Percentiles rank a stretch among this genome's conserved stretches.
Conservation (phyloP, 2,113 vertebrate genomes). For the Varanus komodoensis region DNA sequence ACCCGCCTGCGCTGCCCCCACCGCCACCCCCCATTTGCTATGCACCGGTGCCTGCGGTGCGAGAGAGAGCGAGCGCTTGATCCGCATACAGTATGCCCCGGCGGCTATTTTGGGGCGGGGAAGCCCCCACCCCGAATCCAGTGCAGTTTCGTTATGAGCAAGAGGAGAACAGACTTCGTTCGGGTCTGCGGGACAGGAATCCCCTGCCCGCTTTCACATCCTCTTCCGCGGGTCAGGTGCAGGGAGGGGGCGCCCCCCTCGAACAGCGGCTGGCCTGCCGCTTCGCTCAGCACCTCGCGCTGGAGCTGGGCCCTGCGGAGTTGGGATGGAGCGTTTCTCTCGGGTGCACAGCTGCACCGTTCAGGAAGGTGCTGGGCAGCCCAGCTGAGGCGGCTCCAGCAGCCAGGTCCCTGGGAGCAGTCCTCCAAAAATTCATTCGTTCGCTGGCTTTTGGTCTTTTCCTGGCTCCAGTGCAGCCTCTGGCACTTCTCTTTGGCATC, state of each 20-base stretch:
- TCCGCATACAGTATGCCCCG: not conserved
- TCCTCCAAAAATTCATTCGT: too few species aligned
- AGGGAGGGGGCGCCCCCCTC: not conserved
- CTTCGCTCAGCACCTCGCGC: not conserved
- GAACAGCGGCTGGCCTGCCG: not conserved
- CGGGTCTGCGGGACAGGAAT: constrained; percentile 24
- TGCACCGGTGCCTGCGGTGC: not conserved
- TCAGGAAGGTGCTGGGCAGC: not conserved
- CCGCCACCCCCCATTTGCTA: not conserved
- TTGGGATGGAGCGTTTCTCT: not conserved
- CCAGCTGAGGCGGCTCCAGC: not conserved
- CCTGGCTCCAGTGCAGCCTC: too few species aligned
- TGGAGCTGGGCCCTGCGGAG: too few species aligned
- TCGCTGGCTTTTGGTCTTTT: too few species aligned
- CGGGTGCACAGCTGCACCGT: not conserved
- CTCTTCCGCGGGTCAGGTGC: not conserved
- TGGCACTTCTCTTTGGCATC: too few species aligned
- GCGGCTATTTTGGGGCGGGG: constrained; percentile 1
- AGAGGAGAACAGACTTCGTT: not conserved
- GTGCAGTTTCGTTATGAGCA: constrained; percentile 54
- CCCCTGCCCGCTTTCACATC: constrained; percentile 26
- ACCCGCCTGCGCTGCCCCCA: constrained; percentile 32
- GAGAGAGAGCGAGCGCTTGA: too few species aligned
- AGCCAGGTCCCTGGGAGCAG: too few species aligned
- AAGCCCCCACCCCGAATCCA: rapidly evolving